Percentiles rank a stretch among this genome's conserved stretches.
phyloP scores from a whole-genome alignment of 2,113 vertebrate species.

The Telmatochromis sp. region DNA sequence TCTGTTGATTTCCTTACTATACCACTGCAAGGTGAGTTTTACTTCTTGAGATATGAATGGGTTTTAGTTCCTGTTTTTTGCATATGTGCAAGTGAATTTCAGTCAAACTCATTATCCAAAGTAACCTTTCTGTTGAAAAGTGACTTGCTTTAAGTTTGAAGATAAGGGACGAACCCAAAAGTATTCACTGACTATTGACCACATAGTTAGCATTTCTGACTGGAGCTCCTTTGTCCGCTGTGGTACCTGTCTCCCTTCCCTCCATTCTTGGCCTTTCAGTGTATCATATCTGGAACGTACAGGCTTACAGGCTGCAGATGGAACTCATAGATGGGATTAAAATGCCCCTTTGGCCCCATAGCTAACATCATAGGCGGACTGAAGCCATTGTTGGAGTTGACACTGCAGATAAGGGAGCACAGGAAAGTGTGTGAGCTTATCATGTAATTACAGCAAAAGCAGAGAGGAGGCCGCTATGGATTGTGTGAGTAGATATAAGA shows the following conservation, averaged over 20 bases:
- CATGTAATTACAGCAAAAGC: slow-evolving; percentile 32
- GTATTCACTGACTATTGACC: not conserved
- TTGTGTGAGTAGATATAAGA: slow-evolving; percentile 36
- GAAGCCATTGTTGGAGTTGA: slow-evolving; percentile 21
- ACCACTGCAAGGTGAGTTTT: not conserved
- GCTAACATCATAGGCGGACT: slow-evolving; percentile 45
- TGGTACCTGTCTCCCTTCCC: not conserved
- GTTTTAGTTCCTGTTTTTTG: not conserved
- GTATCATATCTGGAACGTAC: slow-evolving; percentile 17
- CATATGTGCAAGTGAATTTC: not conserved
- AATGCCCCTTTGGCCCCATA: slow-evolving; percentile 23
- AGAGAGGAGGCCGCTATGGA: slow-evolving; percentile 1
- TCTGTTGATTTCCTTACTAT: not conserved
- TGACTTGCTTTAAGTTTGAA: not conserved
- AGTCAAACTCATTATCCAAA: not conserved
- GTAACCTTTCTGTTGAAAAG: not conserved
- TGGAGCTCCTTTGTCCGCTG: not conserved
- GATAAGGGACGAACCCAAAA: not conserved
- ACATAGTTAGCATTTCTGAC: not conserved
- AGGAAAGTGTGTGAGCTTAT: slow-evolving; percentile 42
- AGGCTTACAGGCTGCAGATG: slow-evolving; percentile 27
- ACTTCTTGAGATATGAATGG: not conserved
- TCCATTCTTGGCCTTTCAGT: slow-evolving; percentile 15
- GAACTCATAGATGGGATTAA: slow-evolving; percentile 36
- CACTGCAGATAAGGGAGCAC: slow-evolving; percentile 19